Base-by-base conservation (phyloP, 2,797 vertebrate genomes). In the Hozukius guyotensis region DNA sequence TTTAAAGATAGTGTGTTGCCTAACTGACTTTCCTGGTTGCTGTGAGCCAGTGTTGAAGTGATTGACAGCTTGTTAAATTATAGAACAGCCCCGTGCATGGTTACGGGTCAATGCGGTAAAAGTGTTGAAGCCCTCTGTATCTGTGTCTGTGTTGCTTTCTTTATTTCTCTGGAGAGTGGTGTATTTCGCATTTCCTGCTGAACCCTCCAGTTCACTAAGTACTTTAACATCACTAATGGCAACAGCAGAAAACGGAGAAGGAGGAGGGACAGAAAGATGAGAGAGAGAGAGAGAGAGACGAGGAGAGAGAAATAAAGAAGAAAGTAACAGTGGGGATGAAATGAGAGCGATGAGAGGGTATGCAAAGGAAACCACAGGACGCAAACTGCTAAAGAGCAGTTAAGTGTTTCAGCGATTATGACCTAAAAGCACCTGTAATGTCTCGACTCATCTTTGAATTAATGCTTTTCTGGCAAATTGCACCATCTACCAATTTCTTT, bases 1-100 rank as follows among this genome's bases (percentile, higher is more conserved):
- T 88, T 83, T 75, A 71, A 78, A 84, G 11, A 29, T 22, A 53
- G 25, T 38, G n/a, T 55, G 36, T 57, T 66, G 42, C 36, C 62
- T 42, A 32, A 80, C 69, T 38, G 60, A 68, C 56, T 77, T 65
- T 18, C 22, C 14, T n/a, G 18, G 65, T 69, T 63, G 68, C 66
- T 79, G 75, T 72, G 74, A 80, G 63, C 49, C 63, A 18, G 66
- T 80, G 83, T 63, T 87, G 72, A 88, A 81, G 77, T 89, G 88
- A 92, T n/a, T 92, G 92, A 87, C 88, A 87, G 88, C 76, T 68
- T 82, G 84, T 69, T 93, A 83, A 92, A 90, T 91, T 77, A 87
- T 77, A 70, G 69, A 86, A 80, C 57, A 81, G 85, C 61, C 75
- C 52, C 2, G 20, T 82, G 75, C 42, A 75, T 63, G 78, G 85